Conservation (phyloP, 1,140 invertebrate species). For the Epicauta chinensis region DNA sequence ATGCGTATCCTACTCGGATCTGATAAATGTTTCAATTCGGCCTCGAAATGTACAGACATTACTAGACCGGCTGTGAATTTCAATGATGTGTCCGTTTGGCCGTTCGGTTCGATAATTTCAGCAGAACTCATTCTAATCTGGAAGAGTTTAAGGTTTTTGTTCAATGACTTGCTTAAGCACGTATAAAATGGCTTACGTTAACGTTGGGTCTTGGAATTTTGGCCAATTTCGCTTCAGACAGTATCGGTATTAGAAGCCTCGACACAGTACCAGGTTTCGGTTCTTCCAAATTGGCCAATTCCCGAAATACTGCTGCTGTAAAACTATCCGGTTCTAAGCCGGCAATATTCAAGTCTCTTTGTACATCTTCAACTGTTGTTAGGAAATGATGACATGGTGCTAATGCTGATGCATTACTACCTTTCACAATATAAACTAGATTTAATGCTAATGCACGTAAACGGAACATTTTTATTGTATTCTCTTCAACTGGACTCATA, state of each 20-base stretch:
- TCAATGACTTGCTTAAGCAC: no score
- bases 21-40: constrained; percentile 74
- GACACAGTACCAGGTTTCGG: constrained; percentile 81
- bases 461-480: constrained; percentile 75
- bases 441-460: constrained; percentile 78
- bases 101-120: constrained; percentile 76
- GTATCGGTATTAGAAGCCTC: constrained; percentile 71
- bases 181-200: constrained; percentile 38
- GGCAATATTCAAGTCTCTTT: constrained; percentile 31
- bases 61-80: constrained; percentile 91
- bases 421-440: constrained; percentile 62
- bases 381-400: constrained; percentile 46
- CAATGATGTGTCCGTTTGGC: constrained; percentile 74
- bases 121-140: constrained; percentile 73
- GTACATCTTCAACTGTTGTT: constrained; percentile 41
- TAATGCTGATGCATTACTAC: constrained; percentile 45
- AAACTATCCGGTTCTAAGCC: constrained; percentile 66
- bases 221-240: constrained; percentile 55
- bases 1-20: constrained; percentile 68
- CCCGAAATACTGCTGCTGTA: constrained; percentile 69
- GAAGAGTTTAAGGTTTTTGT: constrained; percentile 4
- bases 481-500: constrained; percentile 64
- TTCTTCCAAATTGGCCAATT: constrained; percentile 70
- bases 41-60: constrained; percentile 77
- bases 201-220: constrained; percentile 56